Evolutionary conservation across 2,113 vertebrate genomes (phyloP).

Genomic region (Tringa solitaria): DNA sequence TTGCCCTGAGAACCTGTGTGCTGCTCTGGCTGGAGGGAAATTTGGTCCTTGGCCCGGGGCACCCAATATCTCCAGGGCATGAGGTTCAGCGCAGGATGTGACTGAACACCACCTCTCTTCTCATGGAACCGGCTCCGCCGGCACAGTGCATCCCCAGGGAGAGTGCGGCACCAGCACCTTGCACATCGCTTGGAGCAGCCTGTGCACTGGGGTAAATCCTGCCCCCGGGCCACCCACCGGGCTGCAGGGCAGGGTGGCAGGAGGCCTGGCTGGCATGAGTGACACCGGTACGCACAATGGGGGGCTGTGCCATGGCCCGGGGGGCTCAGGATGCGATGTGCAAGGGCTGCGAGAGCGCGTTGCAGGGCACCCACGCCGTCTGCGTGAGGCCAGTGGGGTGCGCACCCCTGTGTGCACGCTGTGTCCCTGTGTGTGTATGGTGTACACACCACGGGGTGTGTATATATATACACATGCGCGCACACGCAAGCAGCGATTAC

Average conservation of each 20-base stretch:
- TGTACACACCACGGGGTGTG: not conserved
- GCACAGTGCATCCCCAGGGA: not conserved
- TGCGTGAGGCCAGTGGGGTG: not conserved
- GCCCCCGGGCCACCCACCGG: accelerated
- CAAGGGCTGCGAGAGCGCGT: accelerated
- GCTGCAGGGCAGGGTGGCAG: not conserved
- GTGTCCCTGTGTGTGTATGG: not conserved
- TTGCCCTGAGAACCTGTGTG: accelerated
- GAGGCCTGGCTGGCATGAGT: not conserved
- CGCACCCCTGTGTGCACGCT: accelerated
- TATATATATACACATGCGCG: not conserved
- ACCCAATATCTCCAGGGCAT: not conserved
- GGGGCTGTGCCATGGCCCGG: not conserved
- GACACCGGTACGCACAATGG: accelerated
- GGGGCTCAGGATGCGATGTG: not conserved
- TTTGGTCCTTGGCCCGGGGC: not conserved
- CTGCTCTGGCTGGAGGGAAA: not conserved
- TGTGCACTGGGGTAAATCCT: not conserved
- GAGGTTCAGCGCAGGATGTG: not conserved
- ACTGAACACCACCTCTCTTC: not conserved
- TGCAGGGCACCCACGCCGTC: not conserved
- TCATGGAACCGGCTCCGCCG: not conserved
- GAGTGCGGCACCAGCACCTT: not conserved
- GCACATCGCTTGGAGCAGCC: not conserved
- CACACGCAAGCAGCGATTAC: not conserved